These are phyloP conservation scores for Brachionus sp. DNA, from an alignment of 1,140 invertebrate species.

Conservation along the genomic window DNA sequence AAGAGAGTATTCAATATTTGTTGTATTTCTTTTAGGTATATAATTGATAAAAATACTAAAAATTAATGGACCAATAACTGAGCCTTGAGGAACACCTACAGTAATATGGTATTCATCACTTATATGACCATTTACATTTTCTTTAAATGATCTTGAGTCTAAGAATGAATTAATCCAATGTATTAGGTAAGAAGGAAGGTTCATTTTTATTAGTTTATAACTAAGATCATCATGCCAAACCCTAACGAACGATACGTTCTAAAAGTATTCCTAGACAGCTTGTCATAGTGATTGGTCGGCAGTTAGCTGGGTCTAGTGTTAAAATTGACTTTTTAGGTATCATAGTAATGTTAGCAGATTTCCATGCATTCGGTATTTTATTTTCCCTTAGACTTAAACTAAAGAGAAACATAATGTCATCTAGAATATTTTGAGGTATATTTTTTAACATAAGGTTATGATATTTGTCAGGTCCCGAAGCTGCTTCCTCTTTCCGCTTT, in stretches of 20 bases:
- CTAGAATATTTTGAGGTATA: too few relatives aligned
- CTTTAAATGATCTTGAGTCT: background rate
- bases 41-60: too few relatives aligned
- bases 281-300: background rate
- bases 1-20: too few relatives aligned
- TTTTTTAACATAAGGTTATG: too few relatives aligned
- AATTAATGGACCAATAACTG: too few relatives aligned
- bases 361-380: background rate
- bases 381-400: background rate
- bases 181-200: background rate
- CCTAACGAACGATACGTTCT: too few relatives aligned
- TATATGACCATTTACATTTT: background rate
- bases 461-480: too few relatives aligned
- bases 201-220: background rate
- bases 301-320: background rate
- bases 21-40: too few relatives aligned
- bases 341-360: background rate
- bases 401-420: background rate
- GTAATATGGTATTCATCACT: too few relatives aligned
- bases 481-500: too few relatives aligned
- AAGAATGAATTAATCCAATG: background rate
- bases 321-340: background rate
- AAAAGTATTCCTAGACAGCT: too few relatives aligned
- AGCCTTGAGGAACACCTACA: too few relatives aligned
- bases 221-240: background rate